These are phyloP conservation scores for Drosophila buzzatii DNA, from an alignment of 2,888 invertebrate species.

Conservation along the genomic window DNA sequence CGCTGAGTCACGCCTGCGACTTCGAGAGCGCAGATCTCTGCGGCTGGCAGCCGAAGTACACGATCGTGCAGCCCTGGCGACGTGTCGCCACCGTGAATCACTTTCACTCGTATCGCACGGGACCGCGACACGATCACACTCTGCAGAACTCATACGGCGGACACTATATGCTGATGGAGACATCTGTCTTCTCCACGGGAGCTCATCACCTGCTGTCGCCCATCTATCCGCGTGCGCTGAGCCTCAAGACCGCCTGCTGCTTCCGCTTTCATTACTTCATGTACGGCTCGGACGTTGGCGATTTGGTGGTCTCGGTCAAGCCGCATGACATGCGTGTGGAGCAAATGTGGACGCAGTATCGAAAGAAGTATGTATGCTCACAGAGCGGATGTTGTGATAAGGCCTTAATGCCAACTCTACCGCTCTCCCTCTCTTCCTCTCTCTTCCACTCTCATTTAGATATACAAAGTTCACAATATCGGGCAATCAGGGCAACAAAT, in stretches of 20 bases:
- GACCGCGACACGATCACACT: conserved; percentile 92
- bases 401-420: not conserved
- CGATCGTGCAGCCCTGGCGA: conserved; percentile 90
- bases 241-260: conserved; percentile 86
- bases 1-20: conserved; percentile 72
- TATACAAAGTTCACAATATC: conserved; percentile 87
- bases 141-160: conserved; percentile 87
- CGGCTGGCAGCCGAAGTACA: conserved; percentile 91
- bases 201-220: conserved; percentile 89
- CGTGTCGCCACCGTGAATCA: conserved; percentile 86
- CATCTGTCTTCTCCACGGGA: not conserved
- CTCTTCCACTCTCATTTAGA: conserved; percentile 14
- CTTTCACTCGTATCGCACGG: conserved; percentile 86
- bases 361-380: conserved; percentile 21
- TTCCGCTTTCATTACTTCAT: conserved; percentile 92
- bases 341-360: conserved; percentile 34
- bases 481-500: conserved; percentile 90
- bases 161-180: conserved; percentile 93
- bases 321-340: conserved; percentile 80
- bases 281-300: conserved; percentile 89
- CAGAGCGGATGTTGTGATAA: conserved; percentile 49
- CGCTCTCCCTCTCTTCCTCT: not conserved
- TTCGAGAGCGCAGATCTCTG: conserved; percentile 88
- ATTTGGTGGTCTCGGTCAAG: conserved; percentile 86
- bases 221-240: conserved; percentile 86